Percentiles rank a stretch among this genome's conserved stretches.
phyloP scores from a whole-genome alignment of 2,113 vertebrate genomes.

The Rutilus rutilus region DNA sequence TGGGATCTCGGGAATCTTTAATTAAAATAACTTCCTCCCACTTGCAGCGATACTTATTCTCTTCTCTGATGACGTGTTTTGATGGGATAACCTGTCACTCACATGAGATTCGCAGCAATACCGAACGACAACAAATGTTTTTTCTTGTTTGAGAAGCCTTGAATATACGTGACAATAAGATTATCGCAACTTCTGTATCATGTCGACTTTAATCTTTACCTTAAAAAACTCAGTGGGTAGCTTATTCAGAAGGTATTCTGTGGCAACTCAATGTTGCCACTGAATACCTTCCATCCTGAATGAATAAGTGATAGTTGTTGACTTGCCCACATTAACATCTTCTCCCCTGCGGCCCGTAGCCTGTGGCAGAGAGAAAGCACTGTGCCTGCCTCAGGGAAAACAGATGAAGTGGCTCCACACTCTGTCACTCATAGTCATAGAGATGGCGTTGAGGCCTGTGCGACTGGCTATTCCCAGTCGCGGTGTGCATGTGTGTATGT shows the following conservation, averaged over 20 bases:
- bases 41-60: no score
- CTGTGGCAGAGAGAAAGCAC: constrained; percentile 74
- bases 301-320: constrained; percentile 72
- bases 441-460: constrained; percentile 74
- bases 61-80: no score
- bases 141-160: no score
- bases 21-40: no score
- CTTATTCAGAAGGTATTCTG: background rate
- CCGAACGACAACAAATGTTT: no score
- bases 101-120: no score
- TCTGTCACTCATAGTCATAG: constrained; percentile 79
- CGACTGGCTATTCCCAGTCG: constrained; percentile 80
- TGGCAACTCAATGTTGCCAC: constrained; percentile 3
- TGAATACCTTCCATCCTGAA: constrained; percentile 63
- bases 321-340: constrained; percentile 76
- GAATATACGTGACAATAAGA: no score
- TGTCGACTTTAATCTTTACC: background rate
- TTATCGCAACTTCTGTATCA: no score
- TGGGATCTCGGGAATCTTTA: no score
- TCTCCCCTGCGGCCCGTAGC: constrained; percentile 72
- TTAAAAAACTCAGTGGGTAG: background rate
- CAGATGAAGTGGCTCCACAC: constrained; percentile 73
- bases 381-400: constrained; percentile 72
- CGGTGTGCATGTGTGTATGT: constrained; percentile 36
- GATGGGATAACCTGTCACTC: no score